Base-by-base conservation (phyloP, 2,113 vertebrate species). In the Cyanistes caeruleus region DNA sequence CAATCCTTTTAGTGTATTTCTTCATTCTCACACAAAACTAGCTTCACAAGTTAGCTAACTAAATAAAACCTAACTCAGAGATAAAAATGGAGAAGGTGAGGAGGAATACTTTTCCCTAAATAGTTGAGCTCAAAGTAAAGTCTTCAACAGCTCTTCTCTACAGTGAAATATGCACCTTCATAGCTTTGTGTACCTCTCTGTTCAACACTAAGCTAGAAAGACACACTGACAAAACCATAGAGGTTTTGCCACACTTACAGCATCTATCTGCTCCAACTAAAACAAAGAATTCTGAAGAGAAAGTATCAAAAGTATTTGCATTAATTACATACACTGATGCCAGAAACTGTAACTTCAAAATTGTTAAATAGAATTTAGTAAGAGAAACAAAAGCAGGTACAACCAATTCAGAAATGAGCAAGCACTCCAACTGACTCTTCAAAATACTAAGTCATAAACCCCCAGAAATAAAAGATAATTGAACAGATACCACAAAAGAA, bases 381-480 rank as follows among this genome's bases (percentile, higher is more conserved):
- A 63, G 43, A 74, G 27, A 78, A 93, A 55, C 25, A 63, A 87
- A 91, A 51, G 13, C 11, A 27, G 5, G 67, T 64, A 63, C 33
- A 85, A 44, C 7, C 41, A 90, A 35, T 80, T 65, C 27, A 85
- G 87, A 91, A 94, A 59, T 19, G 6, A 75, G 46, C 44, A 95
- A 91, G 46, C 14, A 56, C 8, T 83, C 73, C 46, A 86, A 60
- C 15, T 64, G 28, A 13, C 14, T 82, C 59, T 51, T 91, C 63
- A 7, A 39, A 48, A 84, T 37, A 76, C 9, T n/a, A 46, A 56
- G 56, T 59, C 69, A 63, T 62, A 77, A 70, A 68, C 23, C 6
- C 35, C 84, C 49, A 88, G 80, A 87, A 95, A 95, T 46, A 90
- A 96, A 93, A 93, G 33, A 53, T 46, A 92, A 87, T 68, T 80